phyloP scores from a whole-genome alignment of 1,140 invertebrate species.

The Apis laboriosa region DNA sequence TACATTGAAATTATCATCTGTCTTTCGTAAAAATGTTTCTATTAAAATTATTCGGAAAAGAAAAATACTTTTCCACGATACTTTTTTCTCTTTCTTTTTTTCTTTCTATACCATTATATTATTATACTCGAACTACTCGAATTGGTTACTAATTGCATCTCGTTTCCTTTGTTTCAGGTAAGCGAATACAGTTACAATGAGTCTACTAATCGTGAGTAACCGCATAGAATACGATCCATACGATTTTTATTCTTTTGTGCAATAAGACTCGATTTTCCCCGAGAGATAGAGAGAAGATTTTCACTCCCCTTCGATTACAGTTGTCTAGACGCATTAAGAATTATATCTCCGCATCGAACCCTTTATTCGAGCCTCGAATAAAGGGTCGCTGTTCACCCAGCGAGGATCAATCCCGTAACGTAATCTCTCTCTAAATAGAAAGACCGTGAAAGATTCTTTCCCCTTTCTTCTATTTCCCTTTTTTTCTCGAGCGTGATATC shows the following conservation, averaged over 20 bases:
- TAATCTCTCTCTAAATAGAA: constrained; percentile 43
- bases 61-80: too few species aligned
- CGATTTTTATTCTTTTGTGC: too few species aligned
- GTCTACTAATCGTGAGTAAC: constrained; percentile 9
- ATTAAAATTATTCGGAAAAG: too few species aligned
- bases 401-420: constrained; percentile 29
- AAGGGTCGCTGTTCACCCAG: constrained; percentile 5
- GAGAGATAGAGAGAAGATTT: too few species aligned
- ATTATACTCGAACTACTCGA: background rate
- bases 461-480: background rate
- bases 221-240: too few species aligned
- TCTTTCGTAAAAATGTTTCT: too few species aligned
- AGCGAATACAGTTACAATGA: constrained; percentile 6
- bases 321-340: background rate
- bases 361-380: background rate
- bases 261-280: background rate
- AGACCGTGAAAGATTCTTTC: constrained; percentile 6
- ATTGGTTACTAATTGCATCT: background rate
- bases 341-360: background rate
- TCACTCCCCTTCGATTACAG: too few species aligned
- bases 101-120: background rate
- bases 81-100: too few species aligned
- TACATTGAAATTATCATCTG: too few species aligned
- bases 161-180: constrained; percentile 57
- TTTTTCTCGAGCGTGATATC: constrained; percentile 9